Evolutionary conservation across 1,140 invertebrate species (phyloP), one percentile per base, ranked within the genome.

Genomic region (Euura lappo): DNA sequence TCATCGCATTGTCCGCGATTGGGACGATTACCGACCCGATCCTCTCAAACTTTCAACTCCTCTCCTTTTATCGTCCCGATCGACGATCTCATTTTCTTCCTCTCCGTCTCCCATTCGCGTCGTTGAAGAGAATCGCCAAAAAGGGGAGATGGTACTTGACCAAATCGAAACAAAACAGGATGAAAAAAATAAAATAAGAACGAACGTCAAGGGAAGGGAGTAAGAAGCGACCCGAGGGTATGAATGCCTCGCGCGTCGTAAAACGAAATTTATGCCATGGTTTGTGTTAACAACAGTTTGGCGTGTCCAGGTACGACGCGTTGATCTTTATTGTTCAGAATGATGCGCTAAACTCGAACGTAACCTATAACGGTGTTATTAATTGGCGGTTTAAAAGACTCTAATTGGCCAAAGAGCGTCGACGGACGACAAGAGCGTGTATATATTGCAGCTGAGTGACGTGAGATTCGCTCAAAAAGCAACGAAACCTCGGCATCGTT

Each of bases 231-330:
- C 75, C 75, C 71, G 72, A 28, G 28, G 28, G 75, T 75, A 77
- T 78, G 13, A n/a, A 68, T 28, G 8, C 8, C 66, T 78, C 77
- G 79, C 78, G 79, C 78, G 74, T 80, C 79, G 80, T 81, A 80
- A 81, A 81, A 79, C 75, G 67, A 76, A 80, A 81, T 81, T 81
- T 81, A 81, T 79, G 77, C 78, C 75, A 76, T 75, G 73, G 77
- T 79, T 81, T 78, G 75, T 74, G 72, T 69, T 70, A 75, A 77
- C 76, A 76, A 78, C 74, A 77, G 77, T 79, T 81, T 77, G 79
- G 28, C 28, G 28, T 76, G 77, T 28, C 28, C 28, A 28, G 28
- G 28, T 28, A 28, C 28, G 28, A 28, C 28, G 28, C 28, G 28
- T 79, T 78, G 77, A 81, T 80, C 79, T 81, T 79, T 81, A 80